A percentile compares a stretch with the other conserved stretches of the same genome.
phyloP scores from a whole-genome alignment of 1,140 invertebrate genomes.

The Drosophila kohkoa region DNA sequence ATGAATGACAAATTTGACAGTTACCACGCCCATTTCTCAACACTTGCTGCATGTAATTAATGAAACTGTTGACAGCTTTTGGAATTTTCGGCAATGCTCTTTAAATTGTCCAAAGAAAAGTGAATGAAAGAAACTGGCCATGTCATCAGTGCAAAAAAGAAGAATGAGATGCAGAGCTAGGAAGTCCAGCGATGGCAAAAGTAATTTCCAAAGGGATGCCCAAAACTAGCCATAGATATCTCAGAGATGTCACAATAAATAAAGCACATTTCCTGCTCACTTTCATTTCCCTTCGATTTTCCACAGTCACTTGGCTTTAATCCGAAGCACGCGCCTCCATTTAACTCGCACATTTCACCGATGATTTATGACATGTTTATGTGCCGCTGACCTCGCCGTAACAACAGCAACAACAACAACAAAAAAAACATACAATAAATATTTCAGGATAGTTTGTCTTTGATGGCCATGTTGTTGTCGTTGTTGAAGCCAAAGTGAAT shows the following conservation, averaged over 20 bases:
- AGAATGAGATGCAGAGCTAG: neutral
- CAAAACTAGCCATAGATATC: constrained; percentile 43
- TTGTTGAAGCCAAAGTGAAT: constrained; percentile 15
- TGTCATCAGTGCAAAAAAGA: no score
- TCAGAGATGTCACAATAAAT: constrained; percentile 43
- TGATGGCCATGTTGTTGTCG: constrained; percentile 2
- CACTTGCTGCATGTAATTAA: constrained; percentile 69
- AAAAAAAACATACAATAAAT: constrained; percentile 12
- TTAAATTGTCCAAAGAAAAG: constrained; percentile 49
- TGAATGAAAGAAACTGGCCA: constrained; percentile 14
- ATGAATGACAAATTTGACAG: constrained; percentile 80
- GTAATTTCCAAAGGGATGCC: constrained; percentile 6
- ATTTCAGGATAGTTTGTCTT: constrained; percentile 32
- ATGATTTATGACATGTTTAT: constrained; percentile 81
- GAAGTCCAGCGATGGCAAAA: constrained; percentile 6
- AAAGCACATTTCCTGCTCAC: constrained; percentile 20
- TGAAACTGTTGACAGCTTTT: constrained; percentile 74
- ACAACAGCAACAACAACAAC: constrained; percentile 43
- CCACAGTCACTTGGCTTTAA: constrained; percentile 14
- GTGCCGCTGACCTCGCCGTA: constrained; percentile 74
- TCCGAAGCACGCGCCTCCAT: constrained; percentile 60
- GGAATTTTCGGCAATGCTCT: constrained; percentile 57
- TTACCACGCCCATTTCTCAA: constrained; percentile 58
- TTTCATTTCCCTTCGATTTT: neutral
- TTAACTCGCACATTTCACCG: constrained; percentile 45